phyloP scores from a whole-genome alignment of 23 tunicate species.

The Clavelina lepadiformis region DNA sequence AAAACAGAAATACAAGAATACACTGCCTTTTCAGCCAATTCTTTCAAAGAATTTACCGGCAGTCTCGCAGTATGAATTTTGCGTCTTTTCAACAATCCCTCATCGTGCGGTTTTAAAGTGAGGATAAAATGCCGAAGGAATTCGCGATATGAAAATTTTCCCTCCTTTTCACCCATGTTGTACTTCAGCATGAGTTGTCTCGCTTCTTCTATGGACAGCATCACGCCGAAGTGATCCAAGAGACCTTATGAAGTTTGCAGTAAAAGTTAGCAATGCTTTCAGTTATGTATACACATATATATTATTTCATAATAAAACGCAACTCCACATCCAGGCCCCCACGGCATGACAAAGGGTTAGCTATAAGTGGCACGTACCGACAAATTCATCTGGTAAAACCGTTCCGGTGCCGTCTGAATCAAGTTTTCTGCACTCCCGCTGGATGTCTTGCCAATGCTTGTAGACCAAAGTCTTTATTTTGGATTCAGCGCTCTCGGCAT shows the following conservation, averaged over 20 bases:
- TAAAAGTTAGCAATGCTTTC: too few relatives aligned
- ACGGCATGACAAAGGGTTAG: too few relatives aligned
- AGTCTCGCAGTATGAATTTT: slow-evolving; percentile 44
- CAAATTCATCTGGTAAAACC: slow-evolving; percentile 75
- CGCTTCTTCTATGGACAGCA: slow-evolving; percentile 66
- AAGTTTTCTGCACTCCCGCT: slow-evolving; percentile 59
- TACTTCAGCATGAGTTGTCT: slow-evolving; percentile 67
- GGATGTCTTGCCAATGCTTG: slow-evolving; percentile 74
- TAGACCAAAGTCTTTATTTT: slow-evolving; percentile 47
- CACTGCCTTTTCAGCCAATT: too few relatives aligned
- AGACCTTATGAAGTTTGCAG: too few relatives aligned
- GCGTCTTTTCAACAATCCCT: slow-evolving; percentile 44
- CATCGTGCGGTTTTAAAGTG: slow-evolving; percentile 73
- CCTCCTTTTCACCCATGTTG: slow-evolving; percentile 43
- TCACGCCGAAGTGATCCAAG: slow-evolving; percentile 56
- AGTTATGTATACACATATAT: too few relatives aligned
- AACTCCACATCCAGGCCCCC: too few relatives aligned
- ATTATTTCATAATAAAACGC: too few relatives aligned
- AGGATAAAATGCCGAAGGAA: slow-evolving; percentile 70
- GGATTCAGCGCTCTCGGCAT: slow-evolving; percentile 43
- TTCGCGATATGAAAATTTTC: slow-evolving; percentile 60
- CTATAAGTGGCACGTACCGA: slow-evolving; percentile 70
- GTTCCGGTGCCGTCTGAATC: slow-evolving; percentile 49
- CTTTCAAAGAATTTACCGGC: slow-evolving; percentile 46
- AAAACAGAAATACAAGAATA: too few relatives aligned